phyloP scores from a whole-genome alignment of 2,797 vertebrate genomes.

The Cirrhinus mrigala region DNA sequence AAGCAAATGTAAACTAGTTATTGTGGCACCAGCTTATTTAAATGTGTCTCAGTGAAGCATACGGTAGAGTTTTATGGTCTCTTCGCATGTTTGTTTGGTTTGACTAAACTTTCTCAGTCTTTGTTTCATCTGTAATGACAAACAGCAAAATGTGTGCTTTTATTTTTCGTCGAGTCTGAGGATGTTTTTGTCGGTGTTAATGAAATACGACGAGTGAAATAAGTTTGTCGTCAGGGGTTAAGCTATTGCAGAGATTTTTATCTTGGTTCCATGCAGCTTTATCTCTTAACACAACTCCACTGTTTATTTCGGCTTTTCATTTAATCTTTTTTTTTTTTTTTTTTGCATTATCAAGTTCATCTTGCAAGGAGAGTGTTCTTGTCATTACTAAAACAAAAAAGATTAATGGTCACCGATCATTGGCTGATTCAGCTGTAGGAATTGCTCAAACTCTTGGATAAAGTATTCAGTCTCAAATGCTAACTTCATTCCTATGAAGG shows the following conservation, averaged over 20 bases:
- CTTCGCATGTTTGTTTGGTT: slow-evolving; percentile 26
- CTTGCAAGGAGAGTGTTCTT: neutral
- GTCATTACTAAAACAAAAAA: neutral
- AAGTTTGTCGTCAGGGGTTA: neutral
- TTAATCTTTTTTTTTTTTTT: neutral
- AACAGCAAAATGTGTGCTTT: slow-evolving; percentile 1
- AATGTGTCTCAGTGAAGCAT: neutral
- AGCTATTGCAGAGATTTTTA: slow-evolving; percentile 25
- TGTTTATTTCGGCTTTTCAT: neutral
- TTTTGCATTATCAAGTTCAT: neutral
- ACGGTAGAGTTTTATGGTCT: neutral
- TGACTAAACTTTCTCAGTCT: slow-evolving; percentile 41
- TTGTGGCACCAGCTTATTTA: neutral
- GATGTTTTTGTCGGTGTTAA: neutral
- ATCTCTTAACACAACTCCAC: neutral
- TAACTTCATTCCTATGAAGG: neutral
- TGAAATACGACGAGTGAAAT: neutral
- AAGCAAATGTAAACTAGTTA: neutral
- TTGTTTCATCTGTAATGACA: slow-evolving; percentile 30
- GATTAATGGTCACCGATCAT: neutral
- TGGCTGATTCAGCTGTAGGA: neutral
- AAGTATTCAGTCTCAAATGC: neutral
- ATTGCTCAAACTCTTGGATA: neutral
- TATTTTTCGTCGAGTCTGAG: neutral
- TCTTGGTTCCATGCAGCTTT: neutral